Percentiles rank a stretch among this genome's conserved stretches.
Conservation (phyloP, 1,140 invertebrate genomes). For the Phocides pigmalion region DNA sequence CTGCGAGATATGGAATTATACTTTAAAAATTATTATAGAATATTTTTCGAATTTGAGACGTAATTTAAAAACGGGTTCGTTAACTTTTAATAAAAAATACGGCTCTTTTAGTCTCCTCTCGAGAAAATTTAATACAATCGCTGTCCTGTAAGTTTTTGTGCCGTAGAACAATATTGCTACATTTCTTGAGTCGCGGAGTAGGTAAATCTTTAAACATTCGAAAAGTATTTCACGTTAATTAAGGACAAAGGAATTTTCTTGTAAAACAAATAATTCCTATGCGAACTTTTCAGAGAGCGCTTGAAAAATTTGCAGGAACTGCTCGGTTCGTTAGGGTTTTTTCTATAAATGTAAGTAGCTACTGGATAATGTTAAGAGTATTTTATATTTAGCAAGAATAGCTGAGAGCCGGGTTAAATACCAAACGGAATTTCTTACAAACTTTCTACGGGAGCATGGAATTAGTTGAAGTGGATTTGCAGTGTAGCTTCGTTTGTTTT, state of each 20-base stretch:
- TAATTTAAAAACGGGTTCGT: constrained; percentile 2
- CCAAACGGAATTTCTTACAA: constrained; percentile 46
- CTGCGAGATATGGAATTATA: neutral
- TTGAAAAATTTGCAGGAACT: constrained; percentile 29
- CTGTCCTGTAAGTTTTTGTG: neutral
- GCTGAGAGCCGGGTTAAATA: constrained; percentile 38
- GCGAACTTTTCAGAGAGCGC: constrained; percentile 28
- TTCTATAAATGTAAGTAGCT: constrained; percentile 29
- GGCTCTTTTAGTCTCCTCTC: neutral
- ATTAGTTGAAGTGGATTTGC: constrained; percentile 43
- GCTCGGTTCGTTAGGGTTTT: constrained; percentile 28
- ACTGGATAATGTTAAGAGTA: constrained; percentile 33
- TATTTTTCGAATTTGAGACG: constrained; percentile 21
- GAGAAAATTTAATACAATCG: neutral
- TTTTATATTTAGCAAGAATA: constrained; percentile 36
- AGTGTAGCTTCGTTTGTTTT: constrained; percentile 30
- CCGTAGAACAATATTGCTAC: constrained; percentile 15
- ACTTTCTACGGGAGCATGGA: constrained; percentile 38
- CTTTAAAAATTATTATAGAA: constrained; percentile 11
- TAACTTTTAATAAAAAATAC: neutral
- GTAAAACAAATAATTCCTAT: constrained; percentile 28
- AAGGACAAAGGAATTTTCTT: constrained; percentile 28
- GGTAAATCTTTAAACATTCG: constrained; percentile 27
- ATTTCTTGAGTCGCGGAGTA: neutral
- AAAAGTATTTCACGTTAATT: constrained; percentile 31